Base-by-base conservation (phyloP, 2,888 invertebrate species). In the Eilema sororculum region DNA sequence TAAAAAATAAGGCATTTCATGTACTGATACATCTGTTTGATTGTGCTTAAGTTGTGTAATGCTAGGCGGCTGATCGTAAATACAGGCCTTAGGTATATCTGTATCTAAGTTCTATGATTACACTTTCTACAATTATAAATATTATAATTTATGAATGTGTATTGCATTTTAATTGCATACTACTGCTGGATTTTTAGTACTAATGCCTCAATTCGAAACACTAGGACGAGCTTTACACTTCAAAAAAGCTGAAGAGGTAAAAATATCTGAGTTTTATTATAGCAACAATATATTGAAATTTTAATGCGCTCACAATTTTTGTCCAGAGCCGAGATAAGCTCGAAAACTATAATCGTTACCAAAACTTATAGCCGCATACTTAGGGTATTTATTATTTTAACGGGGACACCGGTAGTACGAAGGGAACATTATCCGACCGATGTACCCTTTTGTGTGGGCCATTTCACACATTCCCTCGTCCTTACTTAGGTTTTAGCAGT, bases 1-100 rank as follows among this genome's bases (percentile, higher is more conserved):
- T 12, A n/a, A 52, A 12, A 64, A 64, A 52, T 64, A 64, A 22
- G 52, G 52, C 25, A 16, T 58, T 28, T 28, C 13, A 58, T 28
- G 58, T 13, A 28, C 16, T 28, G 6, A 16, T 25, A 24, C 25
- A 0, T 25, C 24, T 10, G 2, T 22, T 1, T 22, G 24, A 12
- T 24, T 24, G 12, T 57, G 24, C 24, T 58, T 13, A 25, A 58
- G 58, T 58, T 58, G 25, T 58, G 58, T 58, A 25, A 58, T 13
- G 16, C 24, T 41, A 41, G 46, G 16, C 46, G 13, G 13, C 13
- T 41, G 41, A 41, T 8, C 5, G 8, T 4, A 16, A 41, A 41
- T 16, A 41, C 41, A 16, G 41, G 41, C 13, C 13, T 41, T 41
- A 41, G 41, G 4, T n/a, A 8, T 46, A 20, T 46, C 8, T 20